Percentiles rank a stretch among this genome's conserved stretches.
Evolutionary conservation across 2,888 invertebrate species (phyloP).

Genomic region (Chalcis sispes): DNA sequence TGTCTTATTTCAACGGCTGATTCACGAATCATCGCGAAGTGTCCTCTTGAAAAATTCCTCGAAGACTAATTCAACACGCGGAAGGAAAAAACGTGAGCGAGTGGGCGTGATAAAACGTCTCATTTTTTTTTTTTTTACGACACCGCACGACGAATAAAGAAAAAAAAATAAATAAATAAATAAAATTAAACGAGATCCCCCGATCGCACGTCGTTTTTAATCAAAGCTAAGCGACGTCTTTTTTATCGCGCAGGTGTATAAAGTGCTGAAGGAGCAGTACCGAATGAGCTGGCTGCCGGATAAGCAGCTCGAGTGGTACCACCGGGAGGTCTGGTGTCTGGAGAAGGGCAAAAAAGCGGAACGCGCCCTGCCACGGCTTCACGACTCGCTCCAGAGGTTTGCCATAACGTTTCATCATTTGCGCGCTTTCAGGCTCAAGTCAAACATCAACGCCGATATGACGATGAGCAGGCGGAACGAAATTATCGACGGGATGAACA

Average conservation of each 20-base stretch:
- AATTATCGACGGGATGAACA: conserved; percentile 74
- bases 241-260: conserved; percentile 68
- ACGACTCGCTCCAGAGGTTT: conserved; percentile 78
- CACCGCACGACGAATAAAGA: neutral
- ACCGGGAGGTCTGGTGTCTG: conserved; percentile 72
- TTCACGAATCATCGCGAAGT: conserved; percentile 5
- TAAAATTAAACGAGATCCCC: neutral
- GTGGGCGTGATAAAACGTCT: conserved; percentile 51
- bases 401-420: conserved; percentile 77
- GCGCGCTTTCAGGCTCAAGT: conserved; percentile 69
- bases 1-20: too few species aligned
- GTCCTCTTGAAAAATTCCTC: conserved; percentile 18
- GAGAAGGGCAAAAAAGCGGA: conserved; percentile 78
- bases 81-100: conserved; percentile 31
- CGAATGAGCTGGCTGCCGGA: conserved; percentile 76
- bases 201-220: conserved; percentile 11
- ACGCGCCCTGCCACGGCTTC: conserved; percentile 79
- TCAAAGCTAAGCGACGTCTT: conserved; percentile 41
- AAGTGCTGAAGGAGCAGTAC: conserved; percentile 72
- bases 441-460: conserved; percentile 76
- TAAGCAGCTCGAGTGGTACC: conserved; percentile 74
- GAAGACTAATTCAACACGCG: conserved; percentile 43
- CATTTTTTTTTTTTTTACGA: conserved; percentile 53
- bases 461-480: conserved; percentile 76
- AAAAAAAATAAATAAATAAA: neutral